phyloP scores from a whole-genome alignment of 1,140 invertebrate genomes.

The Pachyrhynchus sulphureomaculatus region DNA sequence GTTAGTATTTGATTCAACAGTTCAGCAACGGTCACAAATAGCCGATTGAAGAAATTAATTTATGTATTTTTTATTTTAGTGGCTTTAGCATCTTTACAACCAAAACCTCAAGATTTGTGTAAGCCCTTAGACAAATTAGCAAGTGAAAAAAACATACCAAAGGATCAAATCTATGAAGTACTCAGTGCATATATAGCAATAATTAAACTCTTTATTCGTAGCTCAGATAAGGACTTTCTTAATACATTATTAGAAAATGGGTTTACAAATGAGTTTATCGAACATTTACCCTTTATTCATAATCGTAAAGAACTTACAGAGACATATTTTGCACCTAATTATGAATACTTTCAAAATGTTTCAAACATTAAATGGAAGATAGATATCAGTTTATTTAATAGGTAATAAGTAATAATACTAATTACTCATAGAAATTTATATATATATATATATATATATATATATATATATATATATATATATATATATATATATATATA shows the following conservation, averaged over 20 bases:
- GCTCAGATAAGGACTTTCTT: constrained; percentile 36
- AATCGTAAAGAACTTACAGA: constrained; percentile 31
- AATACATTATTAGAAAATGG: constrained; percentile 31
- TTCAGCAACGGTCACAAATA: too few relatives aligned
- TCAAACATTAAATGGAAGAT: constrained; percentile 39
- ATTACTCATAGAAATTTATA: too few relatives aligned
- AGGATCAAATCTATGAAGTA: constrained; percentile 31
- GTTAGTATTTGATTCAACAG: too few relatives aligned
- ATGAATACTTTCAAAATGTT: constrained; percentile 34
- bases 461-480: too few relatives aligned
- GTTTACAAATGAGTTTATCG: constrained; percentile 36
- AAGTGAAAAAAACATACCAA: constrained; percentile 31
- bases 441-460: too few relatives aligned
- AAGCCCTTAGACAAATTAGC: constrained; percentile 34
- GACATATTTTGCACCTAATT: constrained; percentile 28
- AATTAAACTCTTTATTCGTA: constrained; percentile 32
- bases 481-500: too few relatives aligned
- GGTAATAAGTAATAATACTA: constrained; percentile 28
- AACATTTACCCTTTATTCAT: constrained; percentile 34
- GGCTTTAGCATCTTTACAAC: constrained; percentile 28
- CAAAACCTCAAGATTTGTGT: constrained; percentile 28
- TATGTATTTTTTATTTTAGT: constrained; percentile 28
- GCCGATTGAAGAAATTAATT: too few relatives aligned
- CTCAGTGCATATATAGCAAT: constrained; percentile 35
- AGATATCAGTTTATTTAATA: constrained; percentile 41